Evolutionary conservation across 2,113 vertebrate species (phyloP).

Genomic region (Forbesichthys papilliferus): DNA sequence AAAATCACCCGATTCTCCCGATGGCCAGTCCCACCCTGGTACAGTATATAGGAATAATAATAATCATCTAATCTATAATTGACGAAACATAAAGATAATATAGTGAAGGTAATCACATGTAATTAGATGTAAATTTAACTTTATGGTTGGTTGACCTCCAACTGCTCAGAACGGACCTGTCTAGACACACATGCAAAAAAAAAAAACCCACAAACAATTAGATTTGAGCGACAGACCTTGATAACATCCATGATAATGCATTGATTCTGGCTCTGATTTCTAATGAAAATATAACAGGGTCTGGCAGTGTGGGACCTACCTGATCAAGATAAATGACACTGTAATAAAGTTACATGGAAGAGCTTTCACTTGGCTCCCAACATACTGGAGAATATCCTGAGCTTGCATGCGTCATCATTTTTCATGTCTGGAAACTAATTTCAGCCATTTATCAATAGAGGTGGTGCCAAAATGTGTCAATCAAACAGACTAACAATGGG

Average conservation of each 20-base stretch:
- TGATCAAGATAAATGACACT: slow-evolving; percentile 40
- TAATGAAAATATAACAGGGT: slow-evolving; percentile 4
- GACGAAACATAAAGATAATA: no score
- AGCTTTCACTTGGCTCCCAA: slow-evolving; percentile 16
- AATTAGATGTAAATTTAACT: background rate
- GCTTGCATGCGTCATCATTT: no score
- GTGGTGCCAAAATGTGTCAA: no score
- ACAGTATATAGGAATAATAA: no score
- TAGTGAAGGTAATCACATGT: no score
- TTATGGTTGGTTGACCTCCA: background rate
- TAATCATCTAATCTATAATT: background rate
- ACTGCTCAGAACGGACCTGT: slow-evolving; percentile 15
- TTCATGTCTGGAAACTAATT: no score
- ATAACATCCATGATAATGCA: slow-evolving; percentile 50
- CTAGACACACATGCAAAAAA: slow-evolving; percentile 7
- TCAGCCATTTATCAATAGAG: no score
- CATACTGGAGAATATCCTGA: background rate
- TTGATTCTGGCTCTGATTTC: slow-evolving; percentile 40
- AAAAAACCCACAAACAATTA: slow-evolving; percentile 28
- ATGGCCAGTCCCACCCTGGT: no score
- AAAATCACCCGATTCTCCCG: no score
- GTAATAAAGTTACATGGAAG: slow-evolving; percentile 23
- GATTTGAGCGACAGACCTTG: slow-evolving; percentile 51
- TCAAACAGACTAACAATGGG: no score
- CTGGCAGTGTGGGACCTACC: slow-evolving; percentile 17